phyloP scores from a whole-genome alignment of 2,797 vertebrate species.

The Tangara arthus region DNA sequence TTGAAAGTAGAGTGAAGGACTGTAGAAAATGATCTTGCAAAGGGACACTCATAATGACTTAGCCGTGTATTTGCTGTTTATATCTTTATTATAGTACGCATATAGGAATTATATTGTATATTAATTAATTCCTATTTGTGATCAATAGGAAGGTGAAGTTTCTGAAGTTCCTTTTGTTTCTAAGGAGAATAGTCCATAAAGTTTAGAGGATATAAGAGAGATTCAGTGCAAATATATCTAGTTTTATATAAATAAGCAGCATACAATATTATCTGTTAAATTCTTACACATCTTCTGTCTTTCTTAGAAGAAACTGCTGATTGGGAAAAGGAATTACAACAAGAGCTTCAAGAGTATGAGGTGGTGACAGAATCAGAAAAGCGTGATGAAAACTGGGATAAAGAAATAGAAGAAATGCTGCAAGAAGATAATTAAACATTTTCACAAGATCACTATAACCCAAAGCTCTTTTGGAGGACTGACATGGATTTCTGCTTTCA shows the following conservation, averaged over 20 bases:
- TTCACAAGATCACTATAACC: background rate
- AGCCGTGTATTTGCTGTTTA: background rate
- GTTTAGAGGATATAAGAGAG: background rate
- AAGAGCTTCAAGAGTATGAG: slow-evolving; percentile 94
- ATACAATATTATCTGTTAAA: background rate
- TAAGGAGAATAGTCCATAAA: background rate
- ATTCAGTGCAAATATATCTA: background rate
- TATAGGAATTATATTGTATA: background rate
- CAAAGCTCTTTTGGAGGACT: slow-evolving; percentile 34
- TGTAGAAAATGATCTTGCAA: background rate
- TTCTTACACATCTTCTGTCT: background rate
- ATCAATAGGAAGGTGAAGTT: background rate
- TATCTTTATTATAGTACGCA: background rate
- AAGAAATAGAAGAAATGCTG: slow-evolving; percentile 94
- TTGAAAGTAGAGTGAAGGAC: background rate
- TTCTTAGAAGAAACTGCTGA: slow-evolving; percentile 85
- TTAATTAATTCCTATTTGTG: background rate
- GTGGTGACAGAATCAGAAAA: slow-evolving; percentile 87
- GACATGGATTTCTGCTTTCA: slow-evolving; percentile 46
- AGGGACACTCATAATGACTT: background rate
- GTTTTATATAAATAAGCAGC: background rate
- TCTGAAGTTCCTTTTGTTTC: background rate
- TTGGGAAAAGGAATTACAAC: slow-evolving; percentile 94
- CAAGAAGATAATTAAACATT: slow-evolving; percentile 79
- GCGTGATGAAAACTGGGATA: slow-evolving; percentile 91